Evolutionary conservation across 2,888 invertebrate genomes (phyloP).

Genomic region (Ferdinandea cuprea): DNA sequence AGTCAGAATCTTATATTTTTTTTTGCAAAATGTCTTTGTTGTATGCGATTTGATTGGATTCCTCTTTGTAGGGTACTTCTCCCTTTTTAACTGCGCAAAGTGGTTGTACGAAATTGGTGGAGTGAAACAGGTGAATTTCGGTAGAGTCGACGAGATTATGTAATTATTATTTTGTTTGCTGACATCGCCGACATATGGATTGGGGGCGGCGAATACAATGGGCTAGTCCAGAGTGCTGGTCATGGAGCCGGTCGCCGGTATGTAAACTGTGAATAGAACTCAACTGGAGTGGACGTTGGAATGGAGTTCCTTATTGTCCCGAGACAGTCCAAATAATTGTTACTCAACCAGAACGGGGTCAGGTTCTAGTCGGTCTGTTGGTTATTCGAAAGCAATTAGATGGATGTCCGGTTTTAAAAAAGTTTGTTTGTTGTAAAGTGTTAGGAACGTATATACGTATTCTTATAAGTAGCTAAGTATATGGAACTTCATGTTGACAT

Average conservation of each 20-base stretch:
- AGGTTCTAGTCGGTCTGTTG: background rate
- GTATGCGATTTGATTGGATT: constrained; percentile 12
- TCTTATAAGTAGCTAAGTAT: too few relatives aligned
- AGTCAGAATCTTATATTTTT: too few relatives aligned
- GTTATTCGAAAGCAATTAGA: background rate
- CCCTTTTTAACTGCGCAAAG: constrained; percentile 20
- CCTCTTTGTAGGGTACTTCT: constrained; percentile 22
- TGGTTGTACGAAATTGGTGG: constrained; percentile 5
- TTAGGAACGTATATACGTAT: too few relatives aligned
- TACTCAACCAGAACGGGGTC: background rate
- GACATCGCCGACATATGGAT: constrained; percentile 37
- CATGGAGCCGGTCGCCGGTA: too few relatives aligned
- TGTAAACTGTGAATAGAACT: too few relatives aligned
- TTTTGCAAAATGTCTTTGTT: constrained; percentile 9
- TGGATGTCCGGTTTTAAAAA: background rate
- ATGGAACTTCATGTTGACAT: too few relatives aligned
- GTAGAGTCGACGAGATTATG: constrained; percentile 13
- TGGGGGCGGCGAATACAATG: too few relatives aligned
- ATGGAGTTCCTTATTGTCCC: background rate
- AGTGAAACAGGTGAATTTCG: constrained; percentile 51
- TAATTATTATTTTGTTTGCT: constrained; percentile 18
- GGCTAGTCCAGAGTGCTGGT: background rate
- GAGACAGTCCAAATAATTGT: background rate
- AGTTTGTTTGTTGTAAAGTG: too few relatives aligned
- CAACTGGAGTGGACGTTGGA: too few relatives aligned